A percentile compares a stretch with the other conserved stretches of the same genome.
phyloP scores from a whole-genome alignment of 1,140 invertebrate species.

The Ostrea edulis region DNA sequence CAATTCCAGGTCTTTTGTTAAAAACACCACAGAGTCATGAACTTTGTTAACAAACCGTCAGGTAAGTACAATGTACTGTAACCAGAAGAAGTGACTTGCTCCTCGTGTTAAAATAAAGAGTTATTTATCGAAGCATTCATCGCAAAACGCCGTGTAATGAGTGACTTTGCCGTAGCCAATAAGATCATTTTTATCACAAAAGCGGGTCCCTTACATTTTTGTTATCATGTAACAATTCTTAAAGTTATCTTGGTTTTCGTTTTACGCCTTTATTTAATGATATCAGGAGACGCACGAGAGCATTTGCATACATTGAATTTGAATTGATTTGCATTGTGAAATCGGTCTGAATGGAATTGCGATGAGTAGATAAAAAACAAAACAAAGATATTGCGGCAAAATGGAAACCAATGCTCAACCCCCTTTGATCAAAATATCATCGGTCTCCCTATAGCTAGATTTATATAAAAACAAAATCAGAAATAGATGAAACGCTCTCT shows the following conservation, averaged over 20 bases:
- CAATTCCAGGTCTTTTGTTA: not conserved
- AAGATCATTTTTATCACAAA: slow-evolving; percentile 26
- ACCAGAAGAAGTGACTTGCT: not conserved
- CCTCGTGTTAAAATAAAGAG: slow-evolving; percentile 15
- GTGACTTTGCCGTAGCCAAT: not conserved
- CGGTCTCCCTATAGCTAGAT: not conserved
- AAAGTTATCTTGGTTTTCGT: slow-evolving; percentile 35
- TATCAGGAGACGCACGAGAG: slow-evolving; percentile 26
- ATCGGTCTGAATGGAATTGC: slow-evolving; percentile 10
- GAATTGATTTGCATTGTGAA: slow-evolving; percentile 13
- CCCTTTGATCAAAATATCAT: not conserved
- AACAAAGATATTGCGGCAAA: slow-evolving; percentile 7
- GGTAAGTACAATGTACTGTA: slow-evolving; percentile 13
- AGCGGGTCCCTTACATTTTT: slow-evolving; percentile 25
- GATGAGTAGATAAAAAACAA: slow-evolving; percentile 26
- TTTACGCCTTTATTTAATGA: slow-evolving; percentile 30
- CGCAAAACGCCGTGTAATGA: slow-evolving; percentile 27
- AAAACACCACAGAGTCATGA: not conserved
- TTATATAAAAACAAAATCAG: not conserved
- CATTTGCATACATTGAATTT: slow-evolving; percentile 32
- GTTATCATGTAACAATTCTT: slow-evolving; percentile 39
- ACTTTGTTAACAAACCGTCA: slow-evolving; percentile 1
- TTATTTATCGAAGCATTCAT: slow-evolving; percentile 30
- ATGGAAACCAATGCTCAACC: slow-evolving; percentile 17
- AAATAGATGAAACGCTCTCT: slow-evolving; percentile 11